phyloP scores from a whole-genome alignment of 1,140 invertebrate genomes.

The Triops cancriformis region DNA sequence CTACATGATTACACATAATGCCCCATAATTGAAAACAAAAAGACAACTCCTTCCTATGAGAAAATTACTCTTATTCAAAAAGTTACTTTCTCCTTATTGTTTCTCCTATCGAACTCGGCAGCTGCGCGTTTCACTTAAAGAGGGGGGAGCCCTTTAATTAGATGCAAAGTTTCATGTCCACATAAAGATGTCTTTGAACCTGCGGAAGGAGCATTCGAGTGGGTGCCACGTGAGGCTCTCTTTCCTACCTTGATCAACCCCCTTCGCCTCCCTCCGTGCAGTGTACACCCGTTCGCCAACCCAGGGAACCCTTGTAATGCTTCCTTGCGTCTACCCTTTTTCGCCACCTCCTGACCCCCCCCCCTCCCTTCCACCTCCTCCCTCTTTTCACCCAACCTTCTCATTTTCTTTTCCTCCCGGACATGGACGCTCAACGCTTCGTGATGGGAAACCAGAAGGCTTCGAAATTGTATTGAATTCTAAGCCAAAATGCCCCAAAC shows the following conservation, averaged over 20 bases:
- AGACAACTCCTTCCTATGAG: no score
- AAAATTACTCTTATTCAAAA: no score
- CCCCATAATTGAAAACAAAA: no score
- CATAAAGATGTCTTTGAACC: constrained; percentile 10
- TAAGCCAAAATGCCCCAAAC: not conserved
- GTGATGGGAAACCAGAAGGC: not conserved
- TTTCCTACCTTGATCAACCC: constrained; percentile 27
- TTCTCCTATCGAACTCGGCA: no score
- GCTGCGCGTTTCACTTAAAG: no score
- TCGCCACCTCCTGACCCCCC: constrained; percentile 14
- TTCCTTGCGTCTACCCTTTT: constrained; percentile 1
- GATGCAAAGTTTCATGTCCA: not conserved
- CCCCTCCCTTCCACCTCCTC: not conserved
- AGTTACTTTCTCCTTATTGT: no score
- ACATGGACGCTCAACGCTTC: constrained; percentile 9
- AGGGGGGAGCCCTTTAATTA: not conserved
- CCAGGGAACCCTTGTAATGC: not conserved
- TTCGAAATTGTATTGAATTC: constrained; percentile 15
- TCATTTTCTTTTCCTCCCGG: not conserved
- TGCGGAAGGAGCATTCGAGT: not conserved
- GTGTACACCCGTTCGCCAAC: not conserved
- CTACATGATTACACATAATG: no score
- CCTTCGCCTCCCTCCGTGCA: constrained; percentile 17
- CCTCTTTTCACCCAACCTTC: constrained; percentile 10
- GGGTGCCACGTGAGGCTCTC: constrained; percentile 24